These are phyloP conservation scores for Xyrauchen texanus DNA, from an alignment of 2,113 vertebrate genomes.

Conservation along the genomic window DNA sequence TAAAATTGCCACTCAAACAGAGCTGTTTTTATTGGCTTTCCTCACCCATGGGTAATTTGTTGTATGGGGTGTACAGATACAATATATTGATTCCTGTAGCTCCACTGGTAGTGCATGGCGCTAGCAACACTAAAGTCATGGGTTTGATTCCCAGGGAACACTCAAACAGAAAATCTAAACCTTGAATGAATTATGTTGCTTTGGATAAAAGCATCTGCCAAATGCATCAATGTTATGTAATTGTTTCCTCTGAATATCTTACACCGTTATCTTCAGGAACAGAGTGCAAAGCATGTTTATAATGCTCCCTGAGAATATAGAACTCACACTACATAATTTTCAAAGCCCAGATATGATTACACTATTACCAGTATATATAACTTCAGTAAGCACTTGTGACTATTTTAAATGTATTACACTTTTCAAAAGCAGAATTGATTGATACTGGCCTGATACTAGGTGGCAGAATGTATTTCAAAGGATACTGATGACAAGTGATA, in stretches of 20 bases:
- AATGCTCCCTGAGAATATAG: not conserved
- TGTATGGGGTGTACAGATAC: too few relatives aligned
- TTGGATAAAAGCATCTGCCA: too few relatives aligned
- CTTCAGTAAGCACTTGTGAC: not conserved
- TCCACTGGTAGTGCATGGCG: too few relatives aligned
- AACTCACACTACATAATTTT: conserved; percentile 8
- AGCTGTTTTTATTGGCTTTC: too few relatives aligned
- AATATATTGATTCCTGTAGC: too few relatives aligned
- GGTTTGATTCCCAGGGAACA: too few relatives aligned
- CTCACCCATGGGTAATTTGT: too few relatives aligned
- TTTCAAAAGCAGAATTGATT: conserved; percentile 9
- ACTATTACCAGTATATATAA: not conserved
- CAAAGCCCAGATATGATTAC: not conserved
- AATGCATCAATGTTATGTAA: not conserved
- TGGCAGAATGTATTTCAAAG: conserved; percentile 6
- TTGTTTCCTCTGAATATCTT: not conserved
- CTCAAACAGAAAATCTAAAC: too few relatives aligned
- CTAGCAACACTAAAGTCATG: too few relatives aligned
- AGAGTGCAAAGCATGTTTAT: not conserved
- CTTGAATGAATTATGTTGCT: too few relatives aligned
- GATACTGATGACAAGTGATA: not conserved
- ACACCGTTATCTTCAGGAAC: not conserved
- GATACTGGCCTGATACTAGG: not conserved
- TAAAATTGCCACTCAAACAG: too few relatives aligned
- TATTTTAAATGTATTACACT: conserved; percentile 19